Evolutionary conservation across 2,888 invertebrate species (phyloP), one percentile per base, ranked within the genome.

Genomic region (Cynaeus angustus): DNA sequence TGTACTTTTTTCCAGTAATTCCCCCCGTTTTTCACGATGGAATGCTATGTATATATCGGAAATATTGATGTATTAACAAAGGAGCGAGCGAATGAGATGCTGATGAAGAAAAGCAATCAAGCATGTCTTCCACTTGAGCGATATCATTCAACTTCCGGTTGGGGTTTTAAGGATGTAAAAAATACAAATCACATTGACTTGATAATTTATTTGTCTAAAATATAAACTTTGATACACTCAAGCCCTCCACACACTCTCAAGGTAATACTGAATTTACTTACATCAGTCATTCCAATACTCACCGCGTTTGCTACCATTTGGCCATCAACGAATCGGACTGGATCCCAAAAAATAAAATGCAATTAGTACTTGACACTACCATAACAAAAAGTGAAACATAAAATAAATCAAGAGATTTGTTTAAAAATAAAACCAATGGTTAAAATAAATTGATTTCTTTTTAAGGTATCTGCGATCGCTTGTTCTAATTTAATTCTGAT

Each of bases 31-130:
- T 21, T 21, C 21, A 45, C 52, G 38, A 46, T 13, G 62, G 53
- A 14, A 38, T 59, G 66, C 33, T 53, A 52, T 56, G 48, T 58
- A 43, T 41, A 65, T 65, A 62, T 64, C 64, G 59, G 43, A 30
- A 33, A 33, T 70, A 61, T 68, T 67, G 71, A 13, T 38, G 53
- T 12, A 28, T 33, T 45, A 56, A 70, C 61, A 61, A 59, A 61
- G 30, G 53, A 16, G 4, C 16, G 3, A 48, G 46, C 37, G 62
- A 56, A 67, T 67, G 58, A 56, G 61, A 67, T 52, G 62, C 65
- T 72, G 72, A 72, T 67, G 67, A 64, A 68, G 62, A 33, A 58
- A 56, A 52, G 56, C 33, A 59, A 68, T 66, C 68, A 66, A 55
- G 21, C 58, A 45, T 55, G 6, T 8, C 43, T 46, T 21, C n/a